Percentiles rank a stretch among this genome's conserved stretches.
Conservation (phyloP, 2,888 invertebrate genomes). For the Globia sparganii region DNA sequence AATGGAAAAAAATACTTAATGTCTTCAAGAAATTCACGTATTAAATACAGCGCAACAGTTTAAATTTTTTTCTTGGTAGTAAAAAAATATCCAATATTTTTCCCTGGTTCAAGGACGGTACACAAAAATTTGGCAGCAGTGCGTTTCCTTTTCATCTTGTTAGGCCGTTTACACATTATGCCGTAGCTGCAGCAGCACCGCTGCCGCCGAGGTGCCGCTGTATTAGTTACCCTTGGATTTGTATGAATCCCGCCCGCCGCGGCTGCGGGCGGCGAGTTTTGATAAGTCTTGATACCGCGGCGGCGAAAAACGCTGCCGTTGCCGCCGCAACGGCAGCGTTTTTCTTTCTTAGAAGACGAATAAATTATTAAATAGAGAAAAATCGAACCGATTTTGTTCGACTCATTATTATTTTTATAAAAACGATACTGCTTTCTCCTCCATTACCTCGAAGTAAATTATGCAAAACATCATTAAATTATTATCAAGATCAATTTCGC, state of each 20-base stretch:
- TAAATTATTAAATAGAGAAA: not conserved
- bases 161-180: too few species aligned
- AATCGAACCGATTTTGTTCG: not conserved
- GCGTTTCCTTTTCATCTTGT: not conserved
- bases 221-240: too few species aligned
- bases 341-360: slow-evolving; percentile 15
- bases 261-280: too few species aligned
- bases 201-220: too few species aligned
- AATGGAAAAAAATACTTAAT: slow-evolving; percentile 14
- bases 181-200: too few species aligned
- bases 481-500: slow-evolving; percentile 67
- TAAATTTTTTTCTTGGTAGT: slow-evolving; percentile 16
- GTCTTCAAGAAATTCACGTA: slow-evolving; percentile 36
- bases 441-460: slow-evolving; percentile 38
- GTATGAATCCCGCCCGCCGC: too few species aligned
- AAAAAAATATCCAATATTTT: slow-evolving; percentile 33
- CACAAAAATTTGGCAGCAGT: slow-evolving; percentile 22
- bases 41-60: slow-evolving; percentile 2
- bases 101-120: slow-evolving; percentile 5
- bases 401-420: slow-evolving; percentile 9
- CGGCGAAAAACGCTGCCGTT: too few species aligned
- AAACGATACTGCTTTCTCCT: slow-evolving; percentile 32
- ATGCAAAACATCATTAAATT: slow-evolving; percentile 51
- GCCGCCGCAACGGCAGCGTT: too few species aligned
- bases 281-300: too few species aligned